Conservation (phyloP, 2,797 vertebrate species). For the Zenarchopterus dispar region DNA sequence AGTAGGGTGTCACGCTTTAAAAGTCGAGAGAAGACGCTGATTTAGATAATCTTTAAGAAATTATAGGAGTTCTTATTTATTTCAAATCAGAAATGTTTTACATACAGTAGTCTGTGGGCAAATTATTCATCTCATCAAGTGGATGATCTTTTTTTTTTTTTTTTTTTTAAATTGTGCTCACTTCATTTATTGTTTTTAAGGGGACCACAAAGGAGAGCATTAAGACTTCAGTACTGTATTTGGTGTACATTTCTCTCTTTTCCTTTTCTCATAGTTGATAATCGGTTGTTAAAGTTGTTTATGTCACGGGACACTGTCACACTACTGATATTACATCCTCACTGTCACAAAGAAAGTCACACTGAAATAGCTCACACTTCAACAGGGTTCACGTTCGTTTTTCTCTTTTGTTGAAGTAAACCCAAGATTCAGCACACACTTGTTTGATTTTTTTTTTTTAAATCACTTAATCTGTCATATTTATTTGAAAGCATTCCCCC, state of each 20-base stretch:
- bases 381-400: constrained; percentile 39
- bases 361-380: constrained; percentile 14
- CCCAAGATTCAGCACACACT: constrained; percentile 24
- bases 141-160: constrained; percentile 16
- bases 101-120: constrained; percentile 31
- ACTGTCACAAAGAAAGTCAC: constrained; percentile 28
- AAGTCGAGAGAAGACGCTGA: constrained; percentile 53
- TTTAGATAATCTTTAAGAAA: constrained; percentile 63
- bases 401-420: constrained; percentile 15
- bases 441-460: neutral
- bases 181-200: constrained; percentile 61
- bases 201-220: constrained; percentile 66
- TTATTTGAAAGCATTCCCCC: constrained; percentile 62
- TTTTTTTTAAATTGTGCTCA: constrained; percentile 26
- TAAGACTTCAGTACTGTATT: constrained; percentile 75
- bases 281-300: constrained; percentile 62
- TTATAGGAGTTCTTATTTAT: constrained; percentile 65
- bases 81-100: constrained; percentile 60
- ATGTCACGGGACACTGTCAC: constrained; percentile 58
- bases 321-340: constrained; percentile 71
- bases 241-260: constrained; percentile 35
- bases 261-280: constrained; percentile 28
- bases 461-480: constrained; percentile 52
- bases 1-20: constrained; percentile 68
- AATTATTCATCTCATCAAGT: constrained; percentile 56